phyloP scores from a whole-genome alignment of 1,140 invertebrate genomes.

The Scylla paramamosain region DNA sequence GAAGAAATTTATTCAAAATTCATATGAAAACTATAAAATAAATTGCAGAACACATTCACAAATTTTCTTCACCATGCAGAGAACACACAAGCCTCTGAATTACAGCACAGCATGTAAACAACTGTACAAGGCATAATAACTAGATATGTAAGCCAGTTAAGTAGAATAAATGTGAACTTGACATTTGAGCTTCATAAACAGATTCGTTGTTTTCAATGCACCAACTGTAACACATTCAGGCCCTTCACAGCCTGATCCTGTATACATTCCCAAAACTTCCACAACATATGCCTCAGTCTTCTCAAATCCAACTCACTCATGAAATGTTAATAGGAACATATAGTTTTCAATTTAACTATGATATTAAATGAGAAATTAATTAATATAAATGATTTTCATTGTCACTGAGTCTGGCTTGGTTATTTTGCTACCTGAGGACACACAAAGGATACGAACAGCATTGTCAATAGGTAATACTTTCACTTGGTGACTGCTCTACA shows the following conservation, averaged over 20 bases:
- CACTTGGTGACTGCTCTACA: too few relatives aligned
- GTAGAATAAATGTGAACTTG: background rate
- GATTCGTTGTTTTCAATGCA: background rate
- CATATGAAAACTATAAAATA: slow-evolving; percentile 4
- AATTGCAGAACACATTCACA: background rate
- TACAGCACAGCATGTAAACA: slow-evolving; percentile 10
- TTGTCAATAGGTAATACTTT: too few relatives aligned
- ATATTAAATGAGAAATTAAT: background rate
- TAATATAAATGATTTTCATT: background rate
- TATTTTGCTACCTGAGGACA: too few relatives aligned
- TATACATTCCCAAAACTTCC: background rate
- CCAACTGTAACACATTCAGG: background rate
- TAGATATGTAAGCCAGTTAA: background rate
- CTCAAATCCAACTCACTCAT: background rate
- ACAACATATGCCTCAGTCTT: background rate
- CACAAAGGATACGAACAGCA: too few relatives aligned
- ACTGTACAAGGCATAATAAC: background rate
- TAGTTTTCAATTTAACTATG: too few relatives aligned
- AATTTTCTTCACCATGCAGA: slow-evolving; percentile 8
- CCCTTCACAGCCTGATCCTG: background rate
- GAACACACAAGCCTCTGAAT: slow-evolving; percentile 1
- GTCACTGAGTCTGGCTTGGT: too few relatives aligned
- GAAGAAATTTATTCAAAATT: background rate
- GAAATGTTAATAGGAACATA: too few relatives aligned
- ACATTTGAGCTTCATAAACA: slow-evolving; percentile 24